phyloP scores from a whole-genome alignment of 2,797 vertebrate genomes.

The Hoplostethus mediterraneus region DNA sequence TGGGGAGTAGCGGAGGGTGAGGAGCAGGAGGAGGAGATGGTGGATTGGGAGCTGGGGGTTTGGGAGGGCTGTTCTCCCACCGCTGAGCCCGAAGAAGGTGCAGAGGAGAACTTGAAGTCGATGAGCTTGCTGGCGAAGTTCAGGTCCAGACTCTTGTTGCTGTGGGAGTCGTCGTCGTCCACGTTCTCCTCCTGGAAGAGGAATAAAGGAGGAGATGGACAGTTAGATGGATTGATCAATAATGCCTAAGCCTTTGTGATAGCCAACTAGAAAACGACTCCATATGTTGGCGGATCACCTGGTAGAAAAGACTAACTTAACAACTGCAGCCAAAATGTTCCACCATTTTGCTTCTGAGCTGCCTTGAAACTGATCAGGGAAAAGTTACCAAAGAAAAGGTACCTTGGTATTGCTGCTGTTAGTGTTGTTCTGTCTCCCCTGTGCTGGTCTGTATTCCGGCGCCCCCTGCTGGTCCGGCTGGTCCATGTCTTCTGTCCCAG shows the following conservation, averaged over 20 bases:
- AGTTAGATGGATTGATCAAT: no score
- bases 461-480: slow-evolving; percentile 58
- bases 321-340: no score
- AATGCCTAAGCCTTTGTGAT: no score
- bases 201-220: no score
- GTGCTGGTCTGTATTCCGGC: slow-evolving; percentile 29
- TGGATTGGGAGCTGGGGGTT: neutral
- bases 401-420: slow-evolving; percentile 60
- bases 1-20: slow-evolving; percentile 55
- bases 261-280: no score
- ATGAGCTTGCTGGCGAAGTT: slow-evolving; percentile 95
- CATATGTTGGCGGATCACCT: no score
- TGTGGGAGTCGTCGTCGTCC: slow-evolving; percentile 88
- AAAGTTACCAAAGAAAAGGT: neutral
- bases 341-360: no score
- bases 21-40: slow-evolving; percentile 53
- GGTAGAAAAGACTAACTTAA: no score
- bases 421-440: slow-evolving; percentile 21
- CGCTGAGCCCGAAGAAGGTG: slow-evolving; percentile 54
- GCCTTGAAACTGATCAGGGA: no score
- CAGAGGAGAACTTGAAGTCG: slow-evolving; percentile 85
- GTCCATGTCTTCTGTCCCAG: slow-evolving; percentile 21
- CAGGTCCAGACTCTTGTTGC: slow-evolving; percentile 96
- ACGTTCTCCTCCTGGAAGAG: slow-evolving; percentile 63
- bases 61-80: slow-evolving; percentile 54